These are phyloP conservation scores for Criorhina ranunculi DNA, from an alignment of 2,888 invertebrate species.

Conservation along the genomic window DNA sequence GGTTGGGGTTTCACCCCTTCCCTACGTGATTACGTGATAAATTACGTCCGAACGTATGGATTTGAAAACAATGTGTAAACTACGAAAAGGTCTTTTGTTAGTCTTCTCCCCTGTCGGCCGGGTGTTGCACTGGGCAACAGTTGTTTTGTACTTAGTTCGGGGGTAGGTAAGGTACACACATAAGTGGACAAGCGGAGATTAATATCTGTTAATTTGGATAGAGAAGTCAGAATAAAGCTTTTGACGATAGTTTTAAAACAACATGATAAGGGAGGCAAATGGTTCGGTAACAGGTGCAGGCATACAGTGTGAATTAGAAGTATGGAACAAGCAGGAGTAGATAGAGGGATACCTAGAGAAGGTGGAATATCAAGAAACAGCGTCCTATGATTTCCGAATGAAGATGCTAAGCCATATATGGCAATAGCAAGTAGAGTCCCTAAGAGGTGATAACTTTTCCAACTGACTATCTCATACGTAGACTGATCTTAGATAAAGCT, in stretches of 20 bases:
- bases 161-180: background rate
- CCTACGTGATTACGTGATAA: constrained; percentile 33
- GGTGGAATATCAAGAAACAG: too few species aligned
- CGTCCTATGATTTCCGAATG: too few species aligned
- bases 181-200: background rate
- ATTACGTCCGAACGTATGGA: constrained; percentile 10
- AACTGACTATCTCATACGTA: too few species aligned
- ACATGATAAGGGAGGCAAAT: too few species aligned
- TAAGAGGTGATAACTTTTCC: too few species aligned
- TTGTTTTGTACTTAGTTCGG: background rate
- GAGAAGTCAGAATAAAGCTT: background rate
- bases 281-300: background rate
- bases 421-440: too few species aligned
- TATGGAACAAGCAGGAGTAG: too few species aligned
- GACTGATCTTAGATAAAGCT: too few species aligned
- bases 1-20: background rate
- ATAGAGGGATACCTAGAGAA: too few species aligned
- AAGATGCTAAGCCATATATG: too few species aligned
- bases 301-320: background rate
- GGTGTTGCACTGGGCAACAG: background rate
- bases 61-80: constrained; percentile 13
- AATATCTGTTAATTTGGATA: background rate
- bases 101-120: background rate
- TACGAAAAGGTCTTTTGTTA: background rate
- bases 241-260: too few species aligned